Conservation (phyloP, 2,113 vertebrate genomes). For the Chloropsis cyanopogon region DNA sequence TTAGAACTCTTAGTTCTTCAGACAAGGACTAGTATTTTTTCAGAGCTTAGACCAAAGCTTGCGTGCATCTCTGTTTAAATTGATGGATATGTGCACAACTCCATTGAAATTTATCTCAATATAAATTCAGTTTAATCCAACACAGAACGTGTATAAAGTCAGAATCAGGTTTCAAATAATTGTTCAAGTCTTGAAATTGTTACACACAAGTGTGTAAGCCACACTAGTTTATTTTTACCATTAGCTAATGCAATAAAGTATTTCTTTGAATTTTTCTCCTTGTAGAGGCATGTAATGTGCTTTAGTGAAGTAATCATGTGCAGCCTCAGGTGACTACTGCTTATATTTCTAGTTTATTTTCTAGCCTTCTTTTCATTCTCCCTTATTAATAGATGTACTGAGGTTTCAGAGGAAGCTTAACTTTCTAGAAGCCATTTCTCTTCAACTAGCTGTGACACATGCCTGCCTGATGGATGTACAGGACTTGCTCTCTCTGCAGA, state of each 20-base stretch:
- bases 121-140: slow-evolving; percentile 1
- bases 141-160: not conserved
- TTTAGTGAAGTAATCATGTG: slow-evolving; percentile 46
- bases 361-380: slow-evolving; percentile 54
- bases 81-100: not conserved
- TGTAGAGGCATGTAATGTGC: slow-evolving; percentile 5
- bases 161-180: not conserved
- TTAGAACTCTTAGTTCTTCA: not conserved
- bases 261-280: slow-evolving; percentile 43
- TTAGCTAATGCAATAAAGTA: slow-evolving; percentile 2
- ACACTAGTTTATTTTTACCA: not conserved
- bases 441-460: slow-evolving; percentile 58
- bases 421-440: slow-evolving; percentile 61
- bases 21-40: not conserved
- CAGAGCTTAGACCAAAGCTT: not conserved
- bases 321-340: slow-evolving; percentile 46
- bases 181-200: not conserved
- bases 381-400: slow-evolving; percentile 65
- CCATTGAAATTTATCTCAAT: not conserved
- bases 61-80: not conserved
- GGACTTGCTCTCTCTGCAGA: slow-evolving; percentile 35
- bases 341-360: slow-evolving; percentile 59
- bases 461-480: slow-evolving; percentile 43
- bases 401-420: slow-evolving; percentile 58
- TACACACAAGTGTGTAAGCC: not conserved